Evolutionary conservation across 2,888 invertebrate genomes (phyloP).

Genomic region (Tetheella fluctuosa): DNA sequence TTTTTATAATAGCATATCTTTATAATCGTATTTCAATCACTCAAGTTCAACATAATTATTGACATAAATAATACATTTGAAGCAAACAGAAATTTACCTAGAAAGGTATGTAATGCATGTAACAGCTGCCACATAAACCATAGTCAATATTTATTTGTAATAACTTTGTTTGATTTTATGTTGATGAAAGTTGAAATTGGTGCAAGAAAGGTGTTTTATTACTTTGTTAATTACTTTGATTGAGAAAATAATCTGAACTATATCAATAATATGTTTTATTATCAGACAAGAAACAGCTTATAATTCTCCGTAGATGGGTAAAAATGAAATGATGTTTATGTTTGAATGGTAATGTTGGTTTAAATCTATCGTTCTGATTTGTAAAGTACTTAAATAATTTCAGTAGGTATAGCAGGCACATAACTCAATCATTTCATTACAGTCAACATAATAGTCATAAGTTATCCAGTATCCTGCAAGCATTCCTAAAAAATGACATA

Average conservation of each 20-base stretch:
- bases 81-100: conserved; percentile 74
- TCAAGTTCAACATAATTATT: background rate
- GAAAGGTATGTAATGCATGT: conserved; percentile 75
- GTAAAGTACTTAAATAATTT: background rate
- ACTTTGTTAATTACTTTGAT: conserved; percentile 10
- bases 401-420: background rate
- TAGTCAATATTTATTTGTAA: conserved; percentile 57
- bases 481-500: background rate
- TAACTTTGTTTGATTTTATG: conserved; percentile 45
- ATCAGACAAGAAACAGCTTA: too few relatives aligned
- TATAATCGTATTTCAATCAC: background rate
- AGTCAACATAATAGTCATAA: conserved; percentile 14
- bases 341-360: background rate
- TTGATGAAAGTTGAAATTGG: conserved; percentile 68
- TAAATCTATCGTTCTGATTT: background rate
- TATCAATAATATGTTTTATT: too few relatives aligned
- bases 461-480: conserved; percentile 9
- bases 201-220: conserved; percentile 58
- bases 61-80: conserved; percentile 11
- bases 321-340: background rate
- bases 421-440: background rate
- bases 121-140: conserved; percentile 80
- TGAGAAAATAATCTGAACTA: background rate
- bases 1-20: too few relatives aligned
- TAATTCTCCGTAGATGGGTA: too few relatives aligned